A percentile compares a stretch with the other conserved stretches of the same genome.
Evolutionary conservation across 2,888 invertebrate species (phyloP).

Genomic region (Gonocerus acuteangulatus): DNA sequence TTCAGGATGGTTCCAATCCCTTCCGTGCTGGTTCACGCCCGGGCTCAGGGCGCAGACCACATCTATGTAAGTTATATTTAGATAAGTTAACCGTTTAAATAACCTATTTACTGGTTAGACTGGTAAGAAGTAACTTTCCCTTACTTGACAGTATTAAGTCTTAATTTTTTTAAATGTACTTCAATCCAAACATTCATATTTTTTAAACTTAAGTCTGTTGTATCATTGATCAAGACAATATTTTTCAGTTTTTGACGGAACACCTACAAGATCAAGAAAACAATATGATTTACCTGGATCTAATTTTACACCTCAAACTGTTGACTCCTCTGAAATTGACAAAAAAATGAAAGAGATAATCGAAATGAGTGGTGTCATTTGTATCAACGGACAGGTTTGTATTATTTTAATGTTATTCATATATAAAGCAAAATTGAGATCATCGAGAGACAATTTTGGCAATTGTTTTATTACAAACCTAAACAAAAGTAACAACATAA

Average conservation of each 20-base stretch:
- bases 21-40: conserved; percentile 43
- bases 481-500: no score
- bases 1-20: conserved; percentile 43
- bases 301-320: conserved; percentile 34
- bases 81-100: not conserved
- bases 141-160: no score
- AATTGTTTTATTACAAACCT: no score
- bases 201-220: no score
- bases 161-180: no score
- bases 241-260: no score
- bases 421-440: no score
- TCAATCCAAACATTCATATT: no score
- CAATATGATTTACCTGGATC: conserved; percentile 52
- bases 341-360: conserved; percentile 83
- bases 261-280: conserved; percentile 44
- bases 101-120: no score
- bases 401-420: not conserved
- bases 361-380: conserved; percentile 84
- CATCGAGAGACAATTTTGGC: no score
- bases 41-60: conserved; percentile 53
- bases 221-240: no score
- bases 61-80: conserved; percentile 52
- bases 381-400: conserved; percentile 59
- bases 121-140: no score
- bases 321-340: conserved; percentile 52